Conservation (phyloP, 2,888 invertebrate genomes). For the Microchrysa polita region DNA sequence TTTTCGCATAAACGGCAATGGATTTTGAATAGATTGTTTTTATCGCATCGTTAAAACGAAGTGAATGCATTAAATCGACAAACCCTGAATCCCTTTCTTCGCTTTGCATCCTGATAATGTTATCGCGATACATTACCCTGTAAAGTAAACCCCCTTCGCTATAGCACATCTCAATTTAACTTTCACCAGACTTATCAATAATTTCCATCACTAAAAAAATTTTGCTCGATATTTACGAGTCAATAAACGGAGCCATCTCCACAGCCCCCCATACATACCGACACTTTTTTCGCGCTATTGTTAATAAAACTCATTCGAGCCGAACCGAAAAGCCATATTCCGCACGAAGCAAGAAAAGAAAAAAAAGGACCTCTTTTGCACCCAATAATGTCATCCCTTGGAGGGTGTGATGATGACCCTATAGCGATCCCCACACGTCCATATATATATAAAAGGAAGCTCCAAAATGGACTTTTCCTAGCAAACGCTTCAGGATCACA, state of each 20-base stretch:
- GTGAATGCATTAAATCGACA: too few relatives aligned
- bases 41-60: too few relatives aligned
- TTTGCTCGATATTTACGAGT: conserved; percentile 43
- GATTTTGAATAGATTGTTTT: too few relatives aligned
- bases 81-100: too few relatives aligned
- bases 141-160: too few relatives aligned
- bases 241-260: conserved; percentile 42
- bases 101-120: too few relatives aligned
- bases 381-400: conserved; percentile 26
- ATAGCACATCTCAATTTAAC: background rate
- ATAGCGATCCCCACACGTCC: background rate
- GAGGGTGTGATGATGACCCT: background rate
- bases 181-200: conserved; percentile 44
- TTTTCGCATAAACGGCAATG: too few relatives aligned
- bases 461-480: background rate
- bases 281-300: conserved; percentile 22
- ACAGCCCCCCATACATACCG: background rate
- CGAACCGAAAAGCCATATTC: background rate
- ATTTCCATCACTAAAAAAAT: conserved; percentile 44
- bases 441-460: too few relatives aligned
- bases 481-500: background rate
- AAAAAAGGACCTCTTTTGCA: conserved; percentile 7
- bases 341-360: too few relatives aligned
- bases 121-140: too few relatives aligned
- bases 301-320: conserved; percentile 47